These are phyloP conservation scores for Masnerella sp. DNA, from an alignment of 2,888 invertebrate species.

Conservation along the genomic window DNA sequence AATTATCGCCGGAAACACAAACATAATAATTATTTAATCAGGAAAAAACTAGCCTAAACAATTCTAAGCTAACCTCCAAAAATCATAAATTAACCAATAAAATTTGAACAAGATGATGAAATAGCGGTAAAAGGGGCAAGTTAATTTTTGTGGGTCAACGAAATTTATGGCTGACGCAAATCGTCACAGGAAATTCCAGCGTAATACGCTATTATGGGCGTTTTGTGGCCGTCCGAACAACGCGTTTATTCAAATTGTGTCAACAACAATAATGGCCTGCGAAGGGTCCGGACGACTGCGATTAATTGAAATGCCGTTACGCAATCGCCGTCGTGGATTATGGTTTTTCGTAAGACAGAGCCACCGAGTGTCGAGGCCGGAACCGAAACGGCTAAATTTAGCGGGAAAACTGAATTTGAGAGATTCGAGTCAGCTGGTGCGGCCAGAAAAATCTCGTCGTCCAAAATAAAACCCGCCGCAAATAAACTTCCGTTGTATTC, in stretches of 20 bases:
- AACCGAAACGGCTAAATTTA: slow-evolving; percentile 18
- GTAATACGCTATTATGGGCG: slow-evolving; percentile 18
- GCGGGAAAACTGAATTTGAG: slow-evolving; percentile 25
- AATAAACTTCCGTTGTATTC: no score
- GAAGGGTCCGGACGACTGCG: slow-evolving; percentile 15
- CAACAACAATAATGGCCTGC: slow-evolving; percentile 27
- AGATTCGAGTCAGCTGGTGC: background rate
- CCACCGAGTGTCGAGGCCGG: background rate
- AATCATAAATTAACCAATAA: no score
- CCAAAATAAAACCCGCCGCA: no score
- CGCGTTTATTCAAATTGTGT: slow-evolving; percentile 36
- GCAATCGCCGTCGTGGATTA: slow-evolving; percentile 10
- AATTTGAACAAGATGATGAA: no score
- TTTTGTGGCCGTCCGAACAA: slow-evolving; percentile 30
- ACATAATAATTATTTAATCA: no score
- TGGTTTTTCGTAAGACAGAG: slow-evolving; percentile 18
- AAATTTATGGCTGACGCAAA: slow-evolving; percentile 33
- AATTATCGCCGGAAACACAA: no score
- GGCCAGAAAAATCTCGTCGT: no score
- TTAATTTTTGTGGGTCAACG: slow-evolving; percentile 30
- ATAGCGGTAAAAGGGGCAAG: no score
- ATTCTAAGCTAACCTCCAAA: no score
- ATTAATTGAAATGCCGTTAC: slow-evolving; percentile 27
- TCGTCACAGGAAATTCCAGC: slow-evolving; percentile 22
- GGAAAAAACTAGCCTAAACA: no score